phyloP scores from a whole-genome alignment of 1,140 invertebrate species.

The Drosophila saltans region DNA sequence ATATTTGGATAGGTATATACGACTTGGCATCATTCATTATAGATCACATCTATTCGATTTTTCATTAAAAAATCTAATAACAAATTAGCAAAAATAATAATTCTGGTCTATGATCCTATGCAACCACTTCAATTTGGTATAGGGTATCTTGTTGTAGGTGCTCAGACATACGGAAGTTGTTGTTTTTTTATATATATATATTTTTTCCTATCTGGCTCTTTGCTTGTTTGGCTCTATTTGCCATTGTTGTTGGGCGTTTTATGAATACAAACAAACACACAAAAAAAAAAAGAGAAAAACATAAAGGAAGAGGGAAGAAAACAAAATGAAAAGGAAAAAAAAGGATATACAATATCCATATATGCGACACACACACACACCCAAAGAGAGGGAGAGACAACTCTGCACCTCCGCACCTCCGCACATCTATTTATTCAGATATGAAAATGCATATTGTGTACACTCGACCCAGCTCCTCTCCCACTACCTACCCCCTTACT shows the following conservation, averaged over 20 bases:
- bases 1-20: not conserved
- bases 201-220: not conserved
- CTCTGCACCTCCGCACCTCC: conserved; percentile 42
- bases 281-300: not conserved
- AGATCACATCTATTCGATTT: no score
- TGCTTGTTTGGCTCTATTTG: conserved; percentile 46
- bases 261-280: conserved; percentile 37
- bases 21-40: no score
- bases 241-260: conserved; percentile 54
- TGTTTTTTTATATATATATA: conserved; percentile 25
- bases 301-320: not conserved
- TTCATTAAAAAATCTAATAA: no score
- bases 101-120: no score
- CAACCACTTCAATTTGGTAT: no score
- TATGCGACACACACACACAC: conserved; percentile 40
- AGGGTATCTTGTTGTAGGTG: no score
- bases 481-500: not conserved
- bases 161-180: no score
- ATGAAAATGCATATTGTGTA: conserved; percentile 78
- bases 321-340: conserved; percentile 23
- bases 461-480: conserved; percentile 48
- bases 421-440: conserved; percentile 40
- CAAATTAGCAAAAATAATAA: no score
- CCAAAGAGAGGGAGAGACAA: conserved; percentile 15
- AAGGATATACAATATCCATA: conserved; percentile 47